Conservation (phyloP, 2,113 vertebrate species). For the Triplophysa dalaica region DNA sequence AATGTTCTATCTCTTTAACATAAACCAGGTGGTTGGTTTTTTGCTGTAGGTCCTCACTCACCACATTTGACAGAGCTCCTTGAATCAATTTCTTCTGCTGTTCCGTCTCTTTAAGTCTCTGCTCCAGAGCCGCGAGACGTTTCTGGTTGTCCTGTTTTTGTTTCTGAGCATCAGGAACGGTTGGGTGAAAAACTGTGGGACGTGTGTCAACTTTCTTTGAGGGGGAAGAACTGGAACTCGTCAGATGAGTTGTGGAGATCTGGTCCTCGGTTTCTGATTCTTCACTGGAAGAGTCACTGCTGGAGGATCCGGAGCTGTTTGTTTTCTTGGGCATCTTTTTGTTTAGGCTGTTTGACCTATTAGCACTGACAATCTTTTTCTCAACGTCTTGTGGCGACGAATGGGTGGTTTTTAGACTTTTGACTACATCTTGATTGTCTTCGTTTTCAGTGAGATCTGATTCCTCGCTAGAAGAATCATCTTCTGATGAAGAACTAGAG, state of each 20-base stretch:
- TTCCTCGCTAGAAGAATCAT: not conserved
- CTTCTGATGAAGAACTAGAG: constrained; percentile 14
- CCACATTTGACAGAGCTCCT: constrained; percentile 84
- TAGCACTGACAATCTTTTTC: not conserved
- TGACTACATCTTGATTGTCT: not conserved
- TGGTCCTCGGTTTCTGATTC: constrained; percentile 57
- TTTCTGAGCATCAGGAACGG: constrained; percentile 51
- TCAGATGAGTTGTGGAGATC: constrained; percentile 18
- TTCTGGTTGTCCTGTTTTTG: constrained; percentile 83
- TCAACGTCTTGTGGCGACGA: not conserved
- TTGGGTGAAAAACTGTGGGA: not conserved
- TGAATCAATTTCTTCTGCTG: constrained; percentile 84
- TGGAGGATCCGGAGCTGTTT: not conserved
- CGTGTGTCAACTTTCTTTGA: not conserved
- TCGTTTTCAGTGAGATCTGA: constrained; percentile 40
- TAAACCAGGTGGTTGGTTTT: not conserved
- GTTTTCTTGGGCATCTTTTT: not conserved
- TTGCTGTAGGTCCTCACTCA: constrained; percentile 59
- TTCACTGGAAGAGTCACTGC: constrained; percentile 33
- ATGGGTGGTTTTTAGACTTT: not conserved
- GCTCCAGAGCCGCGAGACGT: constrained; percentile 85
- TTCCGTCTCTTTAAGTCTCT: constrained; percentile 78
- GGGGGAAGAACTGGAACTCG: not conserved
- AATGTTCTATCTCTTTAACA: not conserved
- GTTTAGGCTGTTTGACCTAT: not conserved